Base-by-base conservation (phyloP, 2,113 vertebrate genomes). In the Bufo bufo region DNA sequence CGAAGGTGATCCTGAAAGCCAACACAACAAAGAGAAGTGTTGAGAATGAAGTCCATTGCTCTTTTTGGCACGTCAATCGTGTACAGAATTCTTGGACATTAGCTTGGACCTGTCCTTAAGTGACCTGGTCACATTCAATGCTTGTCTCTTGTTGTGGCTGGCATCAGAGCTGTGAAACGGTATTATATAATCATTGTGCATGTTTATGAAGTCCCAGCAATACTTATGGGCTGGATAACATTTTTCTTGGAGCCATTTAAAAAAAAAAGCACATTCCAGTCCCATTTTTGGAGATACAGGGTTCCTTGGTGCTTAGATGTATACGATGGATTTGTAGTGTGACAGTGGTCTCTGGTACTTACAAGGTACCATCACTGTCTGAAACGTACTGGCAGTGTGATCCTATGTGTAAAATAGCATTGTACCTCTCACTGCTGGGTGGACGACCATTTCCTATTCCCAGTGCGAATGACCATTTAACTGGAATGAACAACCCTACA, bases 321-420 rank as follows among this genome's bases (percentile, higher is more conserved):
- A 33, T 86, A 86, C 56, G 65, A 63, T 86, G 75, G 45, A 85
- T 63, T 79, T 86, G 83, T 85, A 52, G 50, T 72, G 49, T 85
- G 50, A 54, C 66, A 58, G 66, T 33, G 56, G n/a, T 56, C 50
- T 84, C 20, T 58, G 45, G 69, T 75, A 54, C n/a, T 33, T 49
- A 8, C 17, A 12, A 23, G 20, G 82, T 71, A 81, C 78, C 33
- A 61, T 19, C 23, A 33, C 2, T 59, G 8, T 23, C 12, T 50
- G 45, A 52, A 12, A 23, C 20, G 58, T 49, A n/a, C 43, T 71
- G 17, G 47, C 47, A 52, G 45, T 7, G 17, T 69, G 66, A 71
- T 19, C 8, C 43, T 23, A 49, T 4, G 4, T 8, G 2, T 83
- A 49, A 63, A 82, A 65, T 50, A 13, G 20, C 45, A 45, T 83